Base-by-base conservation (phyloP, 2,113 vertebrate genomes). In the Phalacrocorax brasilianus region DNA sequence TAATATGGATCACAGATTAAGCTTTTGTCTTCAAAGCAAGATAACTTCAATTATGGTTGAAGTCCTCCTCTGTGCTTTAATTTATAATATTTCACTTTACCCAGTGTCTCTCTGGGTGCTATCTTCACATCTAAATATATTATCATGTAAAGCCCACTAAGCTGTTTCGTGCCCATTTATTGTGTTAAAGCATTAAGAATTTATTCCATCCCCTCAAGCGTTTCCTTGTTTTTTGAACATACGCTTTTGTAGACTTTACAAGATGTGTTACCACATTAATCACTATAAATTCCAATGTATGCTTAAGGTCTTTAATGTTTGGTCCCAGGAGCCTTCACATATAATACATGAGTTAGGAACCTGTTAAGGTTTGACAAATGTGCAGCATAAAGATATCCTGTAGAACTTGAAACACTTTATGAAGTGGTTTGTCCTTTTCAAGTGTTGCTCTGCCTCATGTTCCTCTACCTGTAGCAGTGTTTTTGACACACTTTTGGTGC, bases 241-340 rank as follows among this genome's bases (percentile, higher is more conserved):
- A 21, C 68, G 35, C 62, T 74, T 96, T 73, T 96, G 63, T 93
- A 95, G 89, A 84, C 56, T 95, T 95, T 86, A 87, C 81, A 85
- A 93, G 91, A 95, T 74, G 42, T 1, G 18, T 90, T 96, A 30
- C 38, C 62, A 62, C 71, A 87, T 93, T 91, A 82, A 95, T 87
- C 75, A 79, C 70, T 76, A 24, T 30, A 61, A 87, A 84, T 90
- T 94, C 79, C 73, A 81, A 2, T 8, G 15, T 63, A n/a, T 44
- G 24, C n/a, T 91, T 84, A 68, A 78, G 45, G 67, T 73, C 81
- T 91, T 88, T 88, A 85, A 86, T 87, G 88, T 94, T 95, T 93
- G 33, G 33, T 81, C 86, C 62, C 66, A 53, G 53, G 79, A 91
- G 68, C 35, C 44, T 80, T 88, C 50, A 20, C n/a, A 38, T 78